Base-by-base conservation (phyloP, 2,797 vertebrate genomes). In the Gallinago solitaria region DNA sequence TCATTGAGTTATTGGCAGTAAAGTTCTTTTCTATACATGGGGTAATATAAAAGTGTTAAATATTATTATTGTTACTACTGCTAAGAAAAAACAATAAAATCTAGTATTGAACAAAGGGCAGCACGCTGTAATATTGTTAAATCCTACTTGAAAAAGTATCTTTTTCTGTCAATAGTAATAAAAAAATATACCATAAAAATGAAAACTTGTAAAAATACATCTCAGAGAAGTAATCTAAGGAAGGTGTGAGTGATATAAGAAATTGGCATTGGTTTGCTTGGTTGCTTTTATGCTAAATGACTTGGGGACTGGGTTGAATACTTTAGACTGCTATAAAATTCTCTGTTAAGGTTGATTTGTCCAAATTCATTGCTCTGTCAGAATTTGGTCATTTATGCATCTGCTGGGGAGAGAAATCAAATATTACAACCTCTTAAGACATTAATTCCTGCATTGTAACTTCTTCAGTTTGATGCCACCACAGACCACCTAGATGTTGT, bases 231-330 rank as follows among this genome's bases (percentile, higher is more conserved):
- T 85, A 81, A 81, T 41, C 47, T 61, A 84, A 87, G n/a, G 16
- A 82, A 74, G 33, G 65, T 73, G 16, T 47, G n/a, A 74, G 54
- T 47, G 51, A 77, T 61, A 56, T 2, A 47, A 90, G 80, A 95
- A 93, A 96, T 33, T 82, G 51, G 19, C 64, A 73, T 5, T 73
- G 27, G 54, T 93, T 91, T 85, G 54, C 76, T 76, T 94, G 80
- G 90, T 79, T 85, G 56, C 47, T 95, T 95, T 91, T 63, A 91
- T 74, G 80, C 63, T 92, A 93, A 95, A 95, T 90, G 71, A 54
- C 77, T 81, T 50, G 9, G 47, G 70, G 45, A 95, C 47, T 87
- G 73, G 75, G 43, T 48, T 89, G 64, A 96, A 95, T 73, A 82
- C 48, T 86, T 60, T 9, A 64, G 57, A 67, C 48, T 89, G 50